Base-by-base conservation (phyloP, 1,140 invertebrate species). In the Eupristina koningsbergeri region DNA sequence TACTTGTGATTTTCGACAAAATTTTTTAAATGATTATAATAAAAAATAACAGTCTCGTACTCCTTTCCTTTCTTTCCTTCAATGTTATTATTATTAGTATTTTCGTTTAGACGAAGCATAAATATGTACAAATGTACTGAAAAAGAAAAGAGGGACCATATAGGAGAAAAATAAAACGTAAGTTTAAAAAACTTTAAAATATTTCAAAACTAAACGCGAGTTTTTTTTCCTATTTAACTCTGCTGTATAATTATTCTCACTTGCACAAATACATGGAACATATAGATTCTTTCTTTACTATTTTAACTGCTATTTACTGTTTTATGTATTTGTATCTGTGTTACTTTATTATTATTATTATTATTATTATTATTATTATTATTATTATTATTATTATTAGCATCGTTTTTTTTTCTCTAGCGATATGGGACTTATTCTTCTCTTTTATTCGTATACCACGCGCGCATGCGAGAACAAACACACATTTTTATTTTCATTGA, bases 151-250 rank as follows among this genome's bases (percentile, higher is more conserved):
- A 75, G 50, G 22, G 67, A 36, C 64, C 61, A n/a, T n/a, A n/a
- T n/a, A n/a, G n/a, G n/a, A n/a, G n/a, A n/a, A n/a, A n/a, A n/a
- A n/a, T n/a, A n/a, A n/a, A n/a, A n/a, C 45, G 7, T 36, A 83
- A 29, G 69, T 34, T 34, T 31, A 45, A 45, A 11, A 45, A 11
- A 7, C 41, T 53, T 63, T n/a, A 53, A 84, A 63, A 79, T 47
- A n/a, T 63, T 79, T n/a, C 36, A 83, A 78, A 63, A 31, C 29
- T 53, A 78, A 83, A 45, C 50, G 47, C 50, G 75, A 78, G 64
- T 41, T 78, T 83, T 78, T 81, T 22, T n/a, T 82, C 58, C 58
- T 69, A 79, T 77, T 80, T 63, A 79, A 79, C 39, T 29, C n/a
- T 63, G 73, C 63, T 80, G 50, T 34, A 79, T 50, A 83, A 58